Percentiles rank a stretch among this genome's conserved stretches.
These are phyloP conservation scores for Macrocentrus cingulum DNA, from an alignment of 1,140 invertebrate genomes.

Conservation along the genomic window DNA sequence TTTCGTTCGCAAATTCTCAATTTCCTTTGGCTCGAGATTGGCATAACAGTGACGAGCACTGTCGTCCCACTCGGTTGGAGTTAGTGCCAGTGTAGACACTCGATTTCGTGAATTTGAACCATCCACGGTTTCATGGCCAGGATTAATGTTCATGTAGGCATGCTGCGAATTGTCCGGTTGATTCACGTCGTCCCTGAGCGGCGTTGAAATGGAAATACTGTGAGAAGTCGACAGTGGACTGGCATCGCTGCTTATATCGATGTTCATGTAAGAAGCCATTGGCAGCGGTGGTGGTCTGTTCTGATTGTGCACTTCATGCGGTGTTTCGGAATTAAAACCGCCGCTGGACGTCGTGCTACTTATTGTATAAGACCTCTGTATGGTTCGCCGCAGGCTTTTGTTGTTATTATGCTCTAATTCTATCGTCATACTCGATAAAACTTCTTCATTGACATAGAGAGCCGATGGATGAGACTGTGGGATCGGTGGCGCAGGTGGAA, in stretches of 20 bases:
- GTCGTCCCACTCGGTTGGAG: conserved; percentile 42
- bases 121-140: conserved; percentile 45
- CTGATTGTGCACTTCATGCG: conserved; percentile 29
- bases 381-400: conserved; percentile 46
- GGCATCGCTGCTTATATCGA: conserved; percentile 44
- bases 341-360: conserved; percentile 45
- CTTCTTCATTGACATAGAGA: conserved; percentile 53
- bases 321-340: conserved; percentile 38
- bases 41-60: conserved; percentile 63
- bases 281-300: conserved; percentile 26
- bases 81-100: conserved; percentile 38
- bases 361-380: conserved; percentile 50
- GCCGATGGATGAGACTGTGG: conserved; percentile 49
- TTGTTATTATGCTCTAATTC: conserved; percentile 56
- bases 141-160: conserved; percentile 70
- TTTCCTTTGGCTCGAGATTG: conserved; percentile 66
- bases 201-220: conserved; percentile 33
- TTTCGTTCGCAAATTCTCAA: conserved; percentile 56
- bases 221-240: conserved; percentile 47
- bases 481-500: conserved; percentile 44
- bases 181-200: conserved; percentile 35
- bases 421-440: conserved; percentile 38
- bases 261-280: conserved; percentile 52
- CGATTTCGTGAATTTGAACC: conserved; percentile 27
- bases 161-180: conserved; percentile 41